phyloP scores from a whole-genome alignment of 2,113 vertebrate species.

The Condylura cristata region DNA sequence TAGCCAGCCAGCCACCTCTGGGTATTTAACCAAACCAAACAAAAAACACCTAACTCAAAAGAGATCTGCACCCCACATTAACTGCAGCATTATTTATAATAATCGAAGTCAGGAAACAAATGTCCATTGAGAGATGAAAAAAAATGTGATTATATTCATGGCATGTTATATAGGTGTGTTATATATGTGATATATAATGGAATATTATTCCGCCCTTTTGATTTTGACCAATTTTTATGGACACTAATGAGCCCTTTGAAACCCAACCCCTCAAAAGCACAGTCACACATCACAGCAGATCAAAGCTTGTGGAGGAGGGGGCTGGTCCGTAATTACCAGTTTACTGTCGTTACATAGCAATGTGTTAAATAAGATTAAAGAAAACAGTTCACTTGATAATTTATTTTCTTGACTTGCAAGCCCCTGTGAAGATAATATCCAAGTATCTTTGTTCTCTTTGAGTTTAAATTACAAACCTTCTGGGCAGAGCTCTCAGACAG shows the following conservation, averaged over 20 bases:
- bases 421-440: conserved; percentile 54
- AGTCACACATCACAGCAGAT: conserved; percentile 13
- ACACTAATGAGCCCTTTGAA: conserved; percentile 32
- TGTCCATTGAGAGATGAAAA: not conserved
- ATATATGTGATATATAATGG: too few relatives aligned
- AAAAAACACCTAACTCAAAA: not conserved
- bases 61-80: not conserved
- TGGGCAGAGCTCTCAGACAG: conserved; percentile 26
- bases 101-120: not conserved
- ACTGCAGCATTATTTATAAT: not conserved
- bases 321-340: conserved; percentile 57
- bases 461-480: conserved; percentile 57
- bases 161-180: too few relatives aligned
- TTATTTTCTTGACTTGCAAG: conserved; percentile 67
- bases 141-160: too few relatives aligned
- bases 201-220: conserved; percentile 6
- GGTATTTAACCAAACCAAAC: not conserved
- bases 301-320: conserved; percentile 46
- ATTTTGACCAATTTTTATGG: conserved; percentile 41
- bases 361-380: conserved; percentile 73
- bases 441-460: conserved; percentile 40
- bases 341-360: conserved; percentile 34
- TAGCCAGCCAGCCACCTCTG: not conserved
- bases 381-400: conserved; percentile 34
- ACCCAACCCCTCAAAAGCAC: conserved; percentile 8